Conservation (phyloP, 2,797 vertebrate species). For the Gallinago solitaria region DNA sequence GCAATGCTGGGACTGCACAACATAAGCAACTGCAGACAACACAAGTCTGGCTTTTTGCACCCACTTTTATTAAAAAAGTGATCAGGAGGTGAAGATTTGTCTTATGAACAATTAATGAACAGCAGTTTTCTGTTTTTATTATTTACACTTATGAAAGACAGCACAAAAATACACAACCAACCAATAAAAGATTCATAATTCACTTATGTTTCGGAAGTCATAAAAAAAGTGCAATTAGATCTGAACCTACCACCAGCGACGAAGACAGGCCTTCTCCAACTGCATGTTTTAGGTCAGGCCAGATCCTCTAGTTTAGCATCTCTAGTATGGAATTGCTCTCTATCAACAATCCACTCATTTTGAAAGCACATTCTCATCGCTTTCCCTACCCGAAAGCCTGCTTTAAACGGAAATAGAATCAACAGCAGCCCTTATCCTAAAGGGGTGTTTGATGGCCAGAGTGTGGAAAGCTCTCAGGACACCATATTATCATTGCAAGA, state of each 20-base stretch:
- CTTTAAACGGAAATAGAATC: background rate
- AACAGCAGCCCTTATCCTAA: background rate
- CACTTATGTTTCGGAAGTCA: rapidly evolving
- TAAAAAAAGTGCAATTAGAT: background rate
- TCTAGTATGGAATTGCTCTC: background rate
- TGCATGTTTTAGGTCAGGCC: background rate
- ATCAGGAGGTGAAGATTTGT: background rate
- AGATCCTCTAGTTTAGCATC: background rate
- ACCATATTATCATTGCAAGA: background rate
- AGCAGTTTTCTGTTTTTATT: background rate
- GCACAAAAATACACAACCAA: background rate
- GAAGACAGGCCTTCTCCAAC: background rate
- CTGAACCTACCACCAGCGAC: background rate
- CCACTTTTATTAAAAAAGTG: background rate
- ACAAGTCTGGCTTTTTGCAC: background rate
- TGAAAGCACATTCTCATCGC: background rate
- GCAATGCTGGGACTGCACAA: background rate
- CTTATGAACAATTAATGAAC: background rate
- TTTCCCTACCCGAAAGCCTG: background rate
- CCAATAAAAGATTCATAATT: background rate
- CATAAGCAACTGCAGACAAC: background rate
- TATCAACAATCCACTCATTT: background rate
- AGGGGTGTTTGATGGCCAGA: background rate
- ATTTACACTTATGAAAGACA: background rate
- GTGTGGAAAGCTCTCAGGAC: background rate